Base-by-base conservation (phyloP, 2,888 invertebrate species). In the Colostygia pectinataria region DNA sequence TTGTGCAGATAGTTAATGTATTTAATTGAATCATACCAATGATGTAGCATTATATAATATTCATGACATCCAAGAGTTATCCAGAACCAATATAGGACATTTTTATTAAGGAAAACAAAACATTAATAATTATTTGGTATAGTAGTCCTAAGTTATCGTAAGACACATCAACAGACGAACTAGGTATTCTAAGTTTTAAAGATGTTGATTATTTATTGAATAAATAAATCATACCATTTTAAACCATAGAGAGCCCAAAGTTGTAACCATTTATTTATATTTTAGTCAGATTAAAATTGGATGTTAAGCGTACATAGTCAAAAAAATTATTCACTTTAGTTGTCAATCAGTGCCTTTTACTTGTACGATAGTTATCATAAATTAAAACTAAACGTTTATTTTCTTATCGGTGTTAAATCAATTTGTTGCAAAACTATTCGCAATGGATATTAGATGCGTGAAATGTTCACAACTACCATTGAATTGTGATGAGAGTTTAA, bases 311-410 rank as follows among this genome's bases (percentile, higher is more conserved):
- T n/a, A n/a, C 39, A 54, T 47, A 43, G 48, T 48, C 36, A 48
- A 31, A n/a, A n/a, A n/a, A n/a, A 56, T 57, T 39, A 49, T 61
- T 54, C 53, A 52, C 31, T 37, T 56, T 61, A 58, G 43, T 63
- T 55, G 52, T 63, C 60, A 61, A 68, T 67, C 69, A 74, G 79
- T 79, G 79, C 76, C 78, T 77, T 77, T 67, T 66, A 64, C 57
- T 53, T 63, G 65, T 68, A 61, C 61, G 61, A 61, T 61, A 63
- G 9, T 61, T 62, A 61, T 63, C 52, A 63, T 61, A 53, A 55
- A 44, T 57, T 41, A 56, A 59, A 55, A 62, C 53, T 55, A 56
- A 56, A 61, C 43, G 55, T 54, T 61, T 67, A 61, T 45, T 43
- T 59, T 56, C 50, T 51, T 50, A 53, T 53, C 44, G 46, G 40